Conservation (phyloP, 2,113 vertebrate genomes). For the Solea senegalensis region DNA sequence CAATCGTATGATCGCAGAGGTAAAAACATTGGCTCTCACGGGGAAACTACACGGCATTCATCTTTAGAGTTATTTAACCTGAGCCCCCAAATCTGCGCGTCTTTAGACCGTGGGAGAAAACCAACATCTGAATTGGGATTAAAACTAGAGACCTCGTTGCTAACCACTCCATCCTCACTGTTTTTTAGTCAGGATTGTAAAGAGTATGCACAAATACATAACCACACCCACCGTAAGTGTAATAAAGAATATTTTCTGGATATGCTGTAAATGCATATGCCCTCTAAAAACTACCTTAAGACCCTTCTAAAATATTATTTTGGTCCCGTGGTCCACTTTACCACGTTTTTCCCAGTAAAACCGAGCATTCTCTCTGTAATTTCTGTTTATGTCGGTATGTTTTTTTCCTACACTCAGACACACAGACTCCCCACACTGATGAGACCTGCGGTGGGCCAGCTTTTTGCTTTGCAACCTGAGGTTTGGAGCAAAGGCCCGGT, state of each 20-base stretch:
- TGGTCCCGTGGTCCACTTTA: constrained; percentile 52
- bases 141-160: too few species aligned
- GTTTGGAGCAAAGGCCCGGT: constrained; percentile 33
- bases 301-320: constrained; percentile 65
- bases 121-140: too few species aligned
- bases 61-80: too few species aligned
- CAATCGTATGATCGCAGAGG: constrained; percentile 98
- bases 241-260: constrained; percentile 28
- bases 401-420: constrained; percentile 45
- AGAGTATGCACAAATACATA: constrained; percentile 18
- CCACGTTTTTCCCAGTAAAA: constrained; percentile 42
- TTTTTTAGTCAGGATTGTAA: constrained; percentile 8
- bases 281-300: constrained; percentile 48
- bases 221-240: constrained; percentile 32
- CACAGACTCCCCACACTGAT: constrained; percentile 56
- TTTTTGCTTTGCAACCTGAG: constrained; percentile 46
- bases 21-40: constrained; percentile 57
- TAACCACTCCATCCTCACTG: too few species aligned
- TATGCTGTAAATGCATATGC: constrained; percentile 30
- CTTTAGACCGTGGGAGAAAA: too few species aligned
- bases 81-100: too few species aligned
- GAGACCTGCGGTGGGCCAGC: constrained; percentile 42
- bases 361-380: constrained; percentile 59
- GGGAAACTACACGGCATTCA: too few species aligned
- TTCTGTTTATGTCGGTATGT: constrained; percentile 61